These are phyloP conservation scores for Thereuonema tuberculata DNA, from an alignment of 1,140 invertebrate genomes.

Conservation along the genomic window DNA sequence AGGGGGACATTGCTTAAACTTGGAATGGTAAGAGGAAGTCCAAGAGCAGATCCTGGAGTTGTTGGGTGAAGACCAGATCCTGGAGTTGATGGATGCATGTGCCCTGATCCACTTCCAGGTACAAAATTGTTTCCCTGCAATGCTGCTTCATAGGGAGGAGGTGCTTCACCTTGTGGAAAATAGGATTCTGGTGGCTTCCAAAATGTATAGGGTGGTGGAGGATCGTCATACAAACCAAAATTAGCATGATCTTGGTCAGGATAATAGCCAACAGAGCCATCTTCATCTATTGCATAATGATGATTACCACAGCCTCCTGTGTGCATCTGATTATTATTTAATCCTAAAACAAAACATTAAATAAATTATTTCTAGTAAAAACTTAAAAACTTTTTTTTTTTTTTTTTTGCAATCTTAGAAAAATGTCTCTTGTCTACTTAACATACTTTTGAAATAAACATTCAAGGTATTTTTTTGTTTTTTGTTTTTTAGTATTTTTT, in stretches of 20 bases:
- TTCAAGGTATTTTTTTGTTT: too few relatives aligned
- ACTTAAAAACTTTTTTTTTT: too few relatives aligned
- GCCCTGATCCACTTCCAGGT: too few relatives aligned
- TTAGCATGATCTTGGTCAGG: slow-evolving; percentile 18
- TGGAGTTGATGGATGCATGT: too few relatives aligned
- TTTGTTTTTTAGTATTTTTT: too few relatives aligned
- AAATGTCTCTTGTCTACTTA: too few relatives aligned
- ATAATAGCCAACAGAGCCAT: slow-evolving; percentile 20
- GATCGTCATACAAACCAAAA: slow-evolving; percentile 20
- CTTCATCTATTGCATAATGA: slow-evolving; percentile 7
- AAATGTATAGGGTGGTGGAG: slow-evolving; percentile 23
- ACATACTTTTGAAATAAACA: too few relatives aligned
- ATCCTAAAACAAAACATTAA: too few relatives aligned
- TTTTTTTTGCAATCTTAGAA: too few relatives aligned
- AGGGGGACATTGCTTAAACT: not conserved
- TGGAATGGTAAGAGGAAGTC: not conserved
- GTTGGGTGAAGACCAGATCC: not conserved
- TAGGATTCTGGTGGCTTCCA: slow-evolving; percentile 24
- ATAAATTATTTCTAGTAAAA: too few relatives aligned
- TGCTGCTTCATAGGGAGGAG: slow-evolving; percentile 21
- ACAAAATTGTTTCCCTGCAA: slow-evolving; percentile 9
- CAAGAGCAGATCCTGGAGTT: not conserved
- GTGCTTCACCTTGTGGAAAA: slow-evolving; percentile 23
- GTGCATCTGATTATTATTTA: not conserved
- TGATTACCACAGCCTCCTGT: not conserved